phyloP scores from a whole-genome alignment of 2,888 invertebrate species.

The Dusona sp. region DNA sequence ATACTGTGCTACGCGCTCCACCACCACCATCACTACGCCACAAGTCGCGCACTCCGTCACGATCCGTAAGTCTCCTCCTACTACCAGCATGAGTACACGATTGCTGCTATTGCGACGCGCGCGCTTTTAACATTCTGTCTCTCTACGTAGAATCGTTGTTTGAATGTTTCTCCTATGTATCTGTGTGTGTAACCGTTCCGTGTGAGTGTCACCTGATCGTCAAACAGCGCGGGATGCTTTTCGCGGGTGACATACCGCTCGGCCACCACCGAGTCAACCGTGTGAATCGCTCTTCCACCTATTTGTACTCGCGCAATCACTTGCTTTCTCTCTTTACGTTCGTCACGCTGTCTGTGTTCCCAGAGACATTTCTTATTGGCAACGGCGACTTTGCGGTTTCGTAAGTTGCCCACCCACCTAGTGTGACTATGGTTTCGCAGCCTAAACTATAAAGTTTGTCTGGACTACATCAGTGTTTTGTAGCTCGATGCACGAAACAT shows the following conservation, averaged over 20 bases:
- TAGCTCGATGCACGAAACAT: neutral
- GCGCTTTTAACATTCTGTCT: conserved; percentile 69
- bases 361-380: conserved; percentile 12
- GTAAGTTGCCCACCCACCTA: conserved; percentile 7
- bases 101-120: conserved; percentile 58
- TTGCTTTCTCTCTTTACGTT: conserved; percentile 2
- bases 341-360: neutral
- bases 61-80: conserved; percentile 67
- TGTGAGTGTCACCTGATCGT: conserved; percentile 82
- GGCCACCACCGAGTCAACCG: conserved; percentile 63
- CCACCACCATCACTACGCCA: conserved; percentile 46
- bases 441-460: neutral
- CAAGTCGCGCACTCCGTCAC: conserved; percentile 66
- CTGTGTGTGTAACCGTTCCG: conserved; percentile 69
- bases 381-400: neutral
- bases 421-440: neutral
- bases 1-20: conserved; percentile 23
- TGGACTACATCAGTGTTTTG: conserved; percentile 8
- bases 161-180: conserved; percentile 23
- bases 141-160: conserved; percentile 31
- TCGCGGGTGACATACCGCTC: conserved; percentile 82
- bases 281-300: conserved; percentile 51
- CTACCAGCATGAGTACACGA: conserved; percentile 57
- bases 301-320: neutral
- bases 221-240: conserved; percentile 82